Evolutionary conservation across 2,888 invertebrate species (phyloP).

Genomic region (Nomada ruficornis): DNA sequence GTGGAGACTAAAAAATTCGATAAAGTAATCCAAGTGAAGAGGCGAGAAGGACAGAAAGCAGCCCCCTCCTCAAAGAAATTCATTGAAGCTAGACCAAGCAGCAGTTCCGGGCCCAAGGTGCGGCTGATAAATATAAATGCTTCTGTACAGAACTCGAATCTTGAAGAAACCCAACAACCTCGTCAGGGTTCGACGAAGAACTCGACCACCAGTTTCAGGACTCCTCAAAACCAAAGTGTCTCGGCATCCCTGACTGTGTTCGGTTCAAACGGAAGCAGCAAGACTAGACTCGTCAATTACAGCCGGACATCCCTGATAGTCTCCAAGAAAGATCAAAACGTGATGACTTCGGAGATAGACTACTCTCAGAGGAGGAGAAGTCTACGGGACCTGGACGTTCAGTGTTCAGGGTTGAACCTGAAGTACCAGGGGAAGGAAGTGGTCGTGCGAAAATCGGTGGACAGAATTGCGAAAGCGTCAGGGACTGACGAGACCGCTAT

Average conservation of each 20-base stretch:
- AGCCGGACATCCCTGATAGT: constrained; percentile 27
- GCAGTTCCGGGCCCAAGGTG: background rate
- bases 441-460: background rate
- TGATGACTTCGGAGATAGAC: background rate
- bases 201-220: background rate
- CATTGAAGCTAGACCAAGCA: background rate
- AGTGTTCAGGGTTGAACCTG: constrained; percentile 34
- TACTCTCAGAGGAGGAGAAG: background rate
- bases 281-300: constrained; percentile 3
- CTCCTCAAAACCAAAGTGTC: background rate
- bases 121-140: constrained; percentile 42
- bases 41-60: background rate
- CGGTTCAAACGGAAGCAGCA: constrained; percentile 2
- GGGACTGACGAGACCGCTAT: background rate
- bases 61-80: background rate
- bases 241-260: constrained; percentile 16
- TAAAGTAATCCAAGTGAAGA: background rate
- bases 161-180: rapidly evolving
- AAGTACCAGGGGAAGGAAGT: constrained; percentile 9
- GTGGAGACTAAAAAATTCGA: background rate
- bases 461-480: constrained; percentile 13
- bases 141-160: constrained; percentile 14
- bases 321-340: constrained; percentile 16
- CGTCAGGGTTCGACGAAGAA: too few species aligned
- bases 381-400: constrained; percentile 10